These are phyloP conservation scores for Ophthalmolycus amberensis DNA, from an alignment of 2,113 vertebrate species.

Conservation along the genomic window DNA sequence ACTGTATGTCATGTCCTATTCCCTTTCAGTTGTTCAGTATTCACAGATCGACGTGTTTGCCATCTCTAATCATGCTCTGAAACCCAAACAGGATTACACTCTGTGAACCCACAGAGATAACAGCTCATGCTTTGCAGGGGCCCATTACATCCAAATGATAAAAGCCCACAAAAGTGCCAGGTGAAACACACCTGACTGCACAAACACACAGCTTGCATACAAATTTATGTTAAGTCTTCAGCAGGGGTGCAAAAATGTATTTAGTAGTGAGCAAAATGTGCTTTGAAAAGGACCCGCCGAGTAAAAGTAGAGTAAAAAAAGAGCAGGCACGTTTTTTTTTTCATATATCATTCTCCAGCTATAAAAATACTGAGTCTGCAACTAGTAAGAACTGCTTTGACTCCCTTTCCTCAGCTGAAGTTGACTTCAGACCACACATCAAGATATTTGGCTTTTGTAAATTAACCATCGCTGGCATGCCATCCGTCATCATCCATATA, in stretches of 20 bases:
- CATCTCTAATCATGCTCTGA: conserved; percentile 52
- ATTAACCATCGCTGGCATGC: not conserved
- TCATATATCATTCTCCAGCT: not conserved
- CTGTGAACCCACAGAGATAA: conserved; percentile 61
- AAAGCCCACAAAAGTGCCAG: conserved; percentile 45
- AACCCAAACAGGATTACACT: conserved; percentile 54
- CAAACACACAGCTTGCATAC: not conserved
- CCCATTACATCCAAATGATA: conserved; percentile 60
- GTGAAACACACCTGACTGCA: conserved; percentile 47
- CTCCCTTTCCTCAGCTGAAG: not conserved
- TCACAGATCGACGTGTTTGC: conserved; percentile 41
- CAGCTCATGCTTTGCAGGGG: conserved; percentile 44
- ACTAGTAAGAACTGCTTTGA: not conserved
- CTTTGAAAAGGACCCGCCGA: not conserved
- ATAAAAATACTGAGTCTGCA: conserved; percentile 11
- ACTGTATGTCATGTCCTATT: not conserved
- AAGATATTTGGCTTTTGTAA: not conserved
- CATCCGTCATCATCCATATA: not conserved
- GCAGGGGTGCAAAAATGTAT: not conserved
- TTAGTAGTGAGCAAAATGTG: not conserved
- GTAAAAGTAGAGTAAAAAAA: not conserved
- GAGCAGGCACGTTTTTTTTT: no score
- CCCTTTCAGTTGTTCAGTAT: conserved; percentile 20
- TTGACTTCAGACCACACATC: not conserved
- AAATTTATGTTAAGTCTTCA: conserved; percentile 4